Conservation (phyloP, 2,888 invertebrate species). For the Malachius bipustulatus region DNA sequence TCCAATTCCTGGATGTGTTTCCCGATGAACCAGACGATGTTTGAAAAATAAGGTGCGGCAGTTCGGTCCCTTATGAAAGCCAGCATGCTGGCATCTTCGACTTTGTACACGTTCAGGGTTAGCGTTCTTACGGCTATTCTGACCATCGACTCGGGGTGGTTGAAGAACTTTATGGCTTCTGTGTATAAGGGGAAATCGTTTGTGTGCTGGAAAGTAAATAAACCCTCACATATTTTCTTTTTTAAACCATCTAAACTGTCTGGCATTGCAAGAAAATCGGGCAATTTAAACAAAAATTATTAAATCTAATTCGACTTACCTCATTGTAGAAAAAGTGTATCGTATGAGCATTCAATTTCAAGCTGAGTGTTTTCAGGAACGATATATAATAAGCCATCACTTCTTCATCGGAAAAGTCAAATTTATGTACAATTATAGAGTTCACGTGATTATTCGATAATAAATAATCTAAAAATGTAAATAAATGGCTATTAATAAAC, state of each 20-base stretch:
- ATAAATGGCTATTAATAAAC: conserved; percentile 13
- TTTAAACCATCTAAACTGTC: not conserved
- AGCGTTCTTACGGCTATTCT: conserved; percentile 96
- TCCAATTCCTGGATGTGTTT: conserved; percentile 95
- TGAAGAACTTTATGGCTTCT: conserved; percentile 98
- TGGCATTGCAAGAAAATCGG: too few relatives aligned
- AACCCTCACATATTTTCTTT: not conserved
- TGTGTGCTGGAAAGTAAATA: conserved; percentile 58
- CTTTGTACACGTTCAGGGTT: conserved; percentile 91
- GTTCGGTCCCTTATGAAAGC: conserved; percentile 92
- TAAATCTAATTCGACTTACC: too few relatives aligned
- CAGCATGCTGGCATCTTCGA: conserved; percentile 90
- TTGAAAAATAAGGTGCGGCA: conserved; percentile 96
- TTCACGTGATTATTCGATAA: conserved; percentile 99
- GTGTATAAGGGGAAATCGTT: conserved; percentile 99
- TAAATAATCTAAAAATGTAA: conserved; percentile 76
- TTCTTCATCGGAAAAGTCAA: conserved; percentile 99
- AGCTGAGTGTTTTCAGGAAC: conserved; percentile 93
- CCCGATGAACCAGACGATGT: conserved; percentile 97
- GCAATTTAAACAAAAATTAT: too few relatives aligned
- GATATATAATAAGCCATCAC: conserved; percentile 99
- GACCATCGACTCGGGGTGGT: conserved; percentile 98
- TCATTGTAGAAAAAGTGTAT: conserved; percentile 99
- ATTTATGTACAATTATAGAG: conserved; percentile 98
- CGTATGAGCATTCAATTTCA: conserved; percentile 95